Percentiles rank a stretch among this genome's conserved stretches.
Evolutionary conservation across 2,797 vertebrate species (phyloP).

Genomic region (Valencia hispanica): DNA sequence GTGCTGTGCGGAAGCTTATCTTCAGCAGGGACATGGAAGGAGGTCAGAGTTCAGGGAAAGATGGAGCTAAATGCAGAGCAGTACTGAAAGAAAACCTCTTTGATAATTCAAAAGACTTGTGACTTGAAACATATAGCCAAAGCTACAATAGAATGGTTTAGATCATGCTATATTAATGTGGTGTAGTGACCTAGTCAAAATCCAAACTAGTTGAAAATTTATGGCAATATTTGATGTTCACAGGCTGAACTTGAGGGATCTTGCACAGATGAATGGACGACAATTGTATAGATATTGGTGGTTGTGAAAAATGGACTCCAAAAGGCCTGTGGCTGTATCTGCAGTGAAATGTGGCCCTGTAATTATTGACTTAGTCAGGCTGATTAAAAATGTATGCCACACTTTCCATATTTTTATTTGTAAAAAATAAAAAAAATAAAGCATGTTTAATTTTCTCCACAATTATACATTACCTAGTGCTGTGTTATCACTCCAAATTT

Average conservation of each 20-base stretch:
- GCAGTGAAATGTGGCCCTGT: neutral
- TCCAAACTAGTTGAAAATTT: too few relatives aligned
- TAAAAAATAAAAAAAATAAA: neutral
- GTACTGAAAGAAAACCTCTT: neutral
- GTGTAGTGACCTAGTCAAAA: too few relatives aligned
- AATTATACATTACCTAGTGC: neutral
- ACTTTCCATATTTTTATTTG: neutral
- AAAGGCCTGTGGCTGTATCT: too few relatives aligned
- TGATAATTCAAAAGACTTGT: neutral
- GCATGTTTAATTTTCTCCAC: neutral
- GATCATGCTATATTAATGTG: too few relatives aligned
- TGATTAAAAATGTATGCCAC: neutral
- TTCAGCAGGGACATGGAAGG: too few relatives aligned
- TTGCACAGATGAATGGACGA: too few relatives aligned
- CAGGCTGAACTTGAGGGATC: too few relatives aligned
- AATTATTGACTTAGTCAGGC: neutral
- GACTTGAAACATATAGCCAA: too few relatives aligned
- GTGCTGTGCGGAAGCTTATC: too few relatives aligned
- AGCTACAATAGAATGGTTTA: neutral
- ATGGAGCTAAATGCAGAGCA: neutral
- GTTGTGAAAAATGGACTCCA: neutral
- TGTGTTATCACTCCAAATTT: neutral
- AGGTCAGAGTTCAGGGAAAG: too few relatives aligned
- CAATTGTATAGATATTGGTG: too few relatives aligned
- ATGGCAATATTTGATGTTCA: too few relatives aligned